Conservation (phyloP, 2,888 invertebrate species). For the Serripes groenlandicus region DNA sequence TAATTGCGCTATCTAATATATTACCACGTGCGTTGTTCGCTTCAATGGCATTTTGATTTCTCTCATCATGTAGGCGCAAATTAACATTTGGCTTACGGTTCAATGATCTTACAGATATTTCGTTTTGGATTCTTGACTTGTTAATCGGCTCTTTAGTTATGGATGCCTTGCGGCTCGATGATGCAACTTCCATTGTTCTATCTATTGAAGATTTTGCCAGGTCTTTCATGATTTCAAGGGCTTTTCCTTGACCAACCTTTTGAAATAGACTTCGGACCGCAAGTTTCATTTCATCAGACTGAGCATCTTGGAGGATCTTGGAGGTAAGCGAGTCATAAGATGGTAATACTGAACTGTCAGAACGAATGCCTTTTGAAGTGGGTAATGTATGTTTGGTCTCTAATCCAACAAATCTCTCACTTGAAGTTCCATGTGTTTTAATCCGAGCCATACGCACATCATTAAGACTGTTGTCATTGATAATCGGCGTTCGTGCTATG, state of each 20-base stretch:
- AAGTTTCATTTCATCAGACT: neutral
- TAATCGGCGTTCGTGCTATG: neutral
- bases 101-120: no score
- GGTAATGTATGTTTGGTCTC: neutral
- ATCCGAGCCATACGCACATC: neutral
- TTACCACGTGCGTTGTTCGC: no score
- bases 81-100: no score
- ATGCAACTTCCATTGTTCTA: no score
- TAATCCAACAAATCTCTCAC: neutral
- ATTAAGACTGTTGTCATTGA: neutral
- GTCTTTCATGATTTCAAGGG: neutral
- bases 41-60: no score
- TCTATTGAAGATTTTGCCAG: neutral
- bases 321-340: neutral
- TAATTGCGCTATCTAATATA: neutral
- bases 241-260: conserved; percentile 6
- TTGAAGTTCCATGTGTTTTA: neutral
- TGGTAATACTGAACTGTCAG: neutral
- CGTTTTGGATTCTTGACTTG: no score
- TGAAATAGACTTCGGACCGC: neutral
- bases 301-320: neutral
- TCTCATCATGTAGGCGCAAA: no score
- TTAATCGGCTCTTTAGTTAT: no score
- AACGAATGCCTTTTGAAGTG: neutral
- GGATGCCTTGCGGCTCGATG: no score